phyloP scores from a whole-genome alignment of 2,113 vertebrate genomes.

The Labeo rohita region DNA sequence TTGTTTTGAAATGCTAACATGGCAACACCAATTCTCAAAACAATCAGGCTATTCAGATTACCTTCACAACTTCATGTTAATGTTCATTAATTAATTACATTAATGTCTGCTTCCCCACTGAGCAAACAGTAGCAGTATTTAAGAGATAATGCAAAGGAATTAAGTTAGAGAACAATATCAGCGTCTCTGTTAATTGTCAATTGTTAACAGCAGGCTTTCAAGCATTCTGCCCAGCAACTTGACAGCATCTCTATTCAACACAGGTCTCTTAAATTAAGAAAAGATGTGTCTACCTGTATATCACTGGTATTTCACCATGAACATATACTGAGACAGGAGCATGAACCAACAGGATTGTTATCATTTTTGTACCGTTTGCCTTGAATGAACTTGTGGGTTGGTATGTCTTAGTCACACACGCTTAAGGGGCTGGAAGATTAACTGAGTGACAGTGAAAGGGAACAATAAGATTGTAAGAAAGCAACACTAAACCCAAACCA shows the following conservation, averaged over 20 bases:
- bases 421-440: conserved; percentile 34
- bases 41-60: background rate
- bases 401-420: conserved; percentile 10
- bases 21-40: background rate
- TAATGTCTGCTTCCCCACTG: background rate
- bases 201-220: conserved; percentile 5
- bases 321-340: conserved; percentile 35
- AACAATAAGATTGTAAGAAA: conserved; percentile 1
- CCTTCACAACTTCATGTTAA: conserved; percentile 11
- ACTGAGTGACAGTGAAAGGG: background rate
- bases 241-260: background rate
- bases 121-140: background rate
- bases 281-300: background rate
- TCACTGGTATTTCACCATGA: conserved; percentile 37
- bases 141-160: conserved; percentile 10
- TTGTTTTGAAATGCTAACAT: background rate
- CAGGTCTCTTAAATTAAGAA: conserved; percentile 17
- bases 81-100: conserved; percentile 6
- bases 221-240: conserved; percentile 7
- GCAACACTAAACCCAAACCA: background rate
- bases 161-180: conserved; percentile 6
- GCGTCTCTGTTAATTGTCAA: background rate
- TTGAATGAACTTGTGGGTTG: conserved; percentile 46
- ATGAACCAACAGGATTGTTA: conserved; percentile 55
- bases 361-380: conserved; percentile 38